Conservation (phyloP, 2,797 vertebrate species). For the Sciurus carolinensis region DNA sequence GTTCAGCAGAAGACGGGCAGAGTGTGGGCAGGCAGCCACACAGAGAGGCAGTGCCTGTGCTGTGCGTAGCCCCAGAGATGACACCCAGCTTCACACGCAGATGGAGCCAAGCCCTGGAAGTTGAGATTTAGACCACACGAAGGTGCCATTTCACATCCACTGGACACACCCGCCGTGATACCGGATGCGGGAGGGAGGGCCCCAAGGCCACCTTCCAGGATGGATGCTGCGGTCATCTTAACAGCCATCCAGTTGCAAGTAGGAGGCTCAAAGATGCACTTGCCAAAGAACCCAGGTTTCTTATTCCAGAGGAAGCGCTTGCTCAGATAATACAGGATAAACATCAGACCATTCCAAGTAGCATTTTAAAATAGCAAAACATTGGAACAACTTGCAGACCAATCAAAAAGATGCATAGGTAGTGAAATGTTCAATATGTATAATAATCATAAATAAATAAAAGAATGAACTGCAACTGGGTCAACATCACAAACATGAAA, state of each 20-base stretch:
- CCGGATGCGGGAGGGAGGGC: too few relatives aligned
- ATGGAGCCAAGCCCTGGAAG: not conserved
- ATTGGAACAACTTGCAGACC: fast-evolving
- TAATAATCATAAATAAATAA: not conserved
- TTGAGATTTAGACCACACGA: not conserved
- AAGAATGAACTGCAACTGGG: too few relatives aligned
- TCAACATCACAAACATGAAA: not conserved
- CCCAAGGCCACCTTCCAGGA: not conserved
- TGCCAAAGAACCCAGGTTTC: not conserved
- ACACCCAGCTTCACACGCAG: not conserved
- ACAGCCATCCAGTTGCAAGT: not conserved
- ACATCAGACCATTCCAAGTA: not conserved
- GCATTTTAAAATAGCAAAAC: not conserved
- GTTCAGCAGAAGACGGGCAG: not conserved
- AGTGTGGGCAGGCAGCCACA: not conserved
- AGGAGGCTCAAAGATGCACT: not conserved
- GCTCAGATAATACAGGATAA: not conserved
- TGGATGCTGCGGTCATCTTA: not conserved
- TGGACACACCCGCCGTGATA: not conserved
- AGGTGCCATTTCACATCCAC: not conserved
- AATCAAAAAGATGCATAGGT: not conserved
- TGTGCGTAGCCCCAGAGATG: fast-evolving
- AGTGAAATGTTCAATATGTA: not conserved
- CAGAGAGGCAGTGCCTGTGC: not conserved
- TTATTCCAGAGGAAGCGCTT: not conserved